Evolutionary conservation across 1,140 invertebrate genomes (phyloP), one percentile per base, ranked within the genome.

Genomic region (Dysdera silvatica): DNA sequence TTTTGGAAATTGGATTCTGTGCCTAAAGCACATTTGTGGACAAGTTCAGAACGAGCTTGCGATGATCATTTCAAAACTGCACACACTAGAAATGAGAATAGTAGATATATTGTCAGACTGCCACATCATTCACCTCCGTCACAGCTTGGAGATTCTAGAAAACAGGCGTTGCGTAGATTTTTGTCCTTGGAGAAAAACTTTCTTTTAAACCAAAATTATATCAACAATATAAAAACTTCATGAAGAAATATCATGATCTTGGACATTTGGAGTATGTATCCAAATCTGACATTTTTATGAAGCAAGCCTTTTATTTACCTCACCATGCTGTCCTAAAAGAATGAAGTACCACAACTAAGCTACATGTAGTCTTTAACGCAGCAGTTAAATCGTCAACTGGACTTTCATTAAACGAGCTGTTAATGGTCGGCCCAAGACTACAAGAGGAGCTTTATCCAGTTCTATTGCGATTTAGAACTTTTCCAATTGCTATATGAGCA

Each of bases 281-380:
- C 33, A 20, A 35, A 8, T 6, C 12, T 45, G 43, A 45, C 43
- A 45, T 45, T 45, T 20, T 20, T 6, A 23, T 18, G 8, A 52
- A 8, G 10, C 16, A 20, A 6, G 4, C 81, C 64, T 72, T 68
- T 72, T 73, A 80, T 75, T 72, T 80, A 10, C 76, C 78, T 4
- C 79, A 80, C 70, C 77, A 78, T n/a, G n/a, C 37, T 55, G 51
- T 2, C 74, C 80, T 0, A 16, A 64, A 62, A 14, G 48, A 48
- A 7, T n/a, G n/a, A n/a, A n/a, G n/a, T n/a, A 73, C 74, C 2
- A n/a, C n/a, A n/a, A 73, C 74, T 0, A 73, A 77, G 62, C 43
- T 73, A 0, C 66, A 77, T 1, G 65, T 72, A 12, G 75, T 78
- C 3, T 76, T 75, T 53, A 74, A 78, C 65, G 74, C 70, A 0